phyloP scores from a whole-genome alignment of 2,113 vertebrate species.

The Barbus barbus region DNA sequence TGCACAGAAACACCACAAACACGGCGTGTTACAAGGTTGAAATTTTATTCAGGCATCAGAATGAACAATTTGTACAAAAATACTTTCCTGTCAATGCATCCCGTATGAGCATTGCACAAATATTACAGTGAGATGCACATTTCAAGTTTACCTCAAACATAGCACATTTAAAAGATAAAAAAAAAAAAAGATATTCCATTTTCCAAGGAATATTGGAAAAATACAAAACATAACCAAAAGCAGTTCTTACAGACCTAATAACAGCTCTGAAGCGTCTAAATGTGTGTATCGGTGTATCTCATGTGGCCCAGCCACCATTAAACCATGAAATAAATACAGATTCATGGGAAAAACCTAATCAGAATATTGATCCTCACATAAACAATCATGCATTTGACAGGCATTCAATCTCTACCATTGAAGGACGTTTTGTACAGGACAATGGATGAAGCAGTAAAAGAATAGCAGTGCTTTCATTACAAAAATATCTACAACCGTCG shows the following conservation, averaged over 20 bases:
- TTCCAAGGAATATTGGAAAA: slow-evolving; percentile 25
- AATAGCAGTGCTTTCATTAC: slow-evolving; percentile 65
- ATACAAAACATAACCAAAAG: slow-evolving; percentile 42
- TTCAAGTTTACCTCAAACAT: slow-evolving; percentile 34
- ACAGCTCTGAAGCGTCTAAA: too few relatives aligned
- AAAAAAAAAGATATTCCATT: slow-evolving; percentile 35
- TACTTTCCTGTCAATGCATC: slow-evolving; percentile 9
- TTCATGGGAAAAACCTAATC: slow-evolving; percentile 27
- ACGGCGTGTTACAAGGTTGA: neutral
- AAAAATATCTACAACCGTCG: neutral
- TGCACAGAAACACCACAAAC: neutral
- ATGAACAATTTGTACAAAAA: slow-evolving; percentile 49
- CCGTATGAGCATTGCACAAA: neutral
- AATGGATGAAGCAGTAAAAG: slow-evolving; percentile 52
- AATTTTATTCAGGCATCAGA: slow-evolving; percentile 42
- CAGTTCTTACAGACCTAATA: slow-evolving; percentile 36
- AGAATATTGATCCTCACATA: slow-evolving; percentile 56
- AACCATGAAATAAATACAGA: slow-evolving; percentile 77
- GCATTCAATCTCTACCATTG: slow-evolving; percentile 46
- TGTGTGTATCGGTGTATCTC: neutral
- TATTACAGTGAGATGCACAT: slow-evolving; percentile 44
- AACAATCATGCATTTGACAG: slow-evolving; percentile 57
- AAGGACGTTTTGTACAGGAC: too few relatives aligned
- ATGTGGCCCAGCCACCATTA: slow-evolving; percentile 77
- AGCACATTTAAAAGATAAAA: slow-evolving; percentile 48